Evolutionary conservation across 1,140 invertebrate species (phyloP).

Genomic region (Rhysida immarginata): DNA sequence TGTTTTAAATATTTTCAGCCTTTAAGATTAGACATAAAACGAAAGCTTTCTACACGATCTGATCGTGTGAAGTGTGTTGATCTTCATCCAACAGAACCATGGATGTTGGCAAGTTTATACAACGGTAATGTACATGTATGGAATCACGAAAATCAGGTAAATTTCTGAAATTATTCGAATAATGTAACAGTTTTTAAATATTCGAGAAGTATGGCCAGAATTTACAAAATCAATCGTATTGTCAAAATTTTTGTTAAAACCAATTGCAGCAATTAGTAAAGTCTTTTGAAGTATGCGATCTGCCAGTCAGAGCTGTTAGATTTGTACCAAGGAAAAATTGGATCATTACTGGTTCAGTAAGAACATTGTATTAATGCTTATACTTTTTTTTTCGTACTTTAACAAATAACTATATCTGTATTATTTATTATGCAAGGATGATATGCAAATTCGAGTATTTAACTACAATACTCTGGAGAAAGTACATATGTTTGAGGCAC

Average conservation of each 20-base stretch:
- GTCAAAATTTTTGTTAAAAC: constrained; percentile 11
- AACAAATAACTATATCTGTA: too few species aligned
- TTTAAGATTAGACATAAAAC: constrained; percentile 90
- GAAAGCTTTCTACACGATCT: constrained; percentile 88
- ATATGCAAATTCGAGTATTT: constrained; percentile 70
- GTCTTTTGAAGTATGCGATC: constrained; percentile 88
- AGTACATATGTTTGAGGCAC: constrained; percentile 91
- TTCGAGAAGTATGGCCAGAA: too few species aligned
- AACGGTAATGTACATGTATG: constrained; percentile 98
- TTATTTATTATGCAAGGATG: constrained; percentile 30
- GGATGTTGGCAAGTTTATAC: constrained; percentile 95
- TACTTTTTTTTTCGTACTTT: not conserved
- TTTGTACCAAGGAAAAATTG: constrained; percentile 97
- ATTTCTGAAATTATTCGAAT: too few species aligned
- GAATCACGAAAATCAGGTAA: constrained; percentile 84
- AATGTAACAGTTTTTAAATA: too few species aligned
- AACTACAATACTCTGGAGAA: constrained; percentile 98
- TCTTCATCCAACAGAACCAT: constrained; percentile 91
- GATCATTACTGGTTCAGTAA: constrained; percentile 93
- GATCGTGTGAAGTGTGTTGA: constrained; percentile 97
- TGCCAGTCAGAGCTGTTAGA: constrained; percentile 86
- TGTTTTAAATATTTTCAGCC: constrained; percentile 44
- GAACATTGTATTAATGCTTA: constrained; percentile 32
- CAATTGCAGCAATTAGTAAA: constrained; percentile 56
- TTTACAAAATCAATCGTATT: not conserved